Conservation (phyloP, 2,888 invertebrate species). For the Polydrusus cervinus region DNA sequence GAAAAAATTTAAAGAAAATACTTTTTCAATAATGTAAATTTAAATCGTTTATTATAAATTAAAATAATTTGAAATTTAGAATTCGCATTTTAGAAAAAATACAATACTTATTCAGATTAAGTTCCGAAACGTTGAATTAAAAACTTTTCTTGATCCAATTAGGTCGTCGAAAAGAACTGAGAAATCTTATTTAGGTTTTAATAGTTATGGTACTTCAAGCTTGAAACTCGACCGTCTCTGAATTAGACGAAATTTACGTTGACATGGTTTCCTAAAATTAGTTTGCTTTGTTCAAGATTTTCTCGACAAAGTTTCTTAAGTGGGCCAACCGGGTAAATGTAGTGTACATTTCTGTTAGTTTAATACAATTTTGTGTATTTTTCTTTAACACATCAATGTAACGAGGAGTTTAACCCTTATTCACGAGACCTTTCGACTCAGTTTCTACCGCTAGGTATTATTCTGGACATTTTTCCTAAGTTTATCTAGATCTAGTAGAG, state of each 20-base stretch:
- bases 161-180: not conserved
- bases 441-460: no score
- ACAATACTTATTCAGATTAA: not conserved
- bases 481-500: no score
- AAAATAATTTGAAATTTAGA: no score
- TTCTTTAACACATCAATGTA: no score
- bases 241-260: conserved; percentile 35
- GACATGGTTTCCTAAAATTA: conserved; percentile 38
- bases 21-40: no score
- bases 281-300: conserved; percentile 33
- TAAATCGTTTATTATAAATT: no score
- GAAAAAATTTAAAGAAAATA: no score
- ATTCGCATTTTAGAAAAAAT: not conserved
- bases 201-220: conserved; percentile 26
- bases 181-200: conserved; percentile 37
- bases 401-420: no score
- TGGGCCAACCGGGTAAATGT: not conserved
- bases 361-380: not conserved
- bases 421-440: no score
- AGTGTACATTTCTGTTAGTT: not conserved
- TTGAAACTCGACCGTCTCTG: conserved; percentile 17
- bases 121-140: conserved; percentile 19
- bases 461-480: no score
- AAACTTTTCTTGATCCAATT: conserved; percentile 25
- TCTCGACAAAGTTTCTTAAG: not conserved